A percentile compares a stretch with the other conserved stretches of the same genome.
phyloP scores from a whole-genome alignment of 2,113 vertebrate genomes.

The Barnardius zonarius region DNA sequence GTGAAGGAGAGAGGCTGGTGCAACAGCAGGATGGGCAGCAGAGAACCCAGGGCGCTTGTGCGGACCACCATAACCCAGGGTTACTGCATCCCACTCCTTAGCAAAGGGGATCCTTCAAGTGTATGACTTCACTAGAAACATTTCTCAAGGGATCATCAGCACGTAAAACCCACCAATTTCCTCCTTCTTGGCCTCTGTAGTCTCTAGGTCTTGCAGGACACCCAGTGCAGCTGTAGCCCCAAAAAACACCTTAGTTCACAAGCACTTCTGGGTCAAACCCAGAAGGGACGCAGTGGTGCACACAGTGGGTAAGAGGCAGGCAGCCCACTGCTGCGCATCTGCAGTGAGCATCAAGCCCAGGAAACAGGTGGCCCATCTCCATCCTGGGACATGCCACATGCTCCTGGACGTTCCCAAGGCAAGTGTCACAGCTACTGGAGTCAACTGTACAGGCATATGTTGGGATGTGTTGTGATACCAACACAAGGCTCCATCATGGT shows the following conservation, averaged over 20 bases:
- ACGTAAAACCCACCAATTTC: neutral
- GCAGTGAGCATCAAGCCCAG: neutral
- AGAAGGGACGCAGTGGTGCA: neutral
- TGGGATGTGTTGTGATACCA: neutral
- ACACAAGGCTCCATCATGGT: neutral
- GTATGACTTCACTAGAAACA: neutral
- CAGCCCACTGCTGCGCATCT: neutral
- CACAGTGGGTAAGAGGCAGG: accelerated
- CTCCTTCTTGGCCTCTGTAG: neutral
- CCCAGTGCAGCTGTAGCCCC: accelerated
- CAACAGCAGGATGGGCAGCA: neutral
- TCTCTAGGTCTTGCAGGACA: neutral
- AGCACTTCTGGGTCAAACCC: neutral
- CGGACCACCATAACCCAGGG: neutral
- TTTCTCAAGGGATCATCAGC: neutral
- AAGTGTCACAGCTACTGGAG: accelerated
- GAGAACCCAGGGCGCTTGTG: accelerated
- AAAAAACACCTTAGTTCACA: neutral
- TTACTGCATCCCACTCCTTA: neutral
- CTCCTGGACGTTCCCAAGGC: neutral
- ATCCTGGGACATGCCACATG: neutral
- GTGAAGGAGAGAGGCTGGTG: neutral
- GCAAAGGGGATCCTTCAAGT: neutral
- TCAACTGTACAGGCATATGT: neutral
- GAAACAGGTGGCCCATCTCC: neutral